These are phyloP conservation scores for Maniola jurtina DNA, from an alignment of 1,140 invertebrate species.

Conservation along the genomic window DNA sequence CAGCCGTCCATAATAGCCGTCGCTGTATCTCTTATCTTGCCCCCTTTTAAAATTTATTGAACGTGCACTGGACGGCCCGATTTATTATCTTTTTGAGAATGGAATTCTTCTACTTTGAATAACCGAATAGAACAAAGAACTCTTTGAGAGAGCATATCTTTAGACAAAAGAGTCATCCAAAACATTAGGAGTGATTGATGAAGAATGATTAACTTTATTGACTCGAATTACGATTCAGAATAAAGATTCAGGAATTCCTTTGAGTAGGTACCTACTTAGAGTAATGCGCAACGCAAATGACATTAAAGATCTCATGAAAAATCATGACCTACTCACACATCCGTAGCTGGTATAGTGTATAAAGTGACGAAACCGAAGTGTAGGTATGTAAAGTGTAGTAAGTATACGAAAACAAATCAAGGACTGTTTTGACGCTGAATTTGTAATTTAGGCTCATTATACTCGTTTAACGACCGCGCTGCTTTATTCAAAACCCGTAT, in stretches of 20 bases:
- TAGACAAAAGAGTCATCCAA: neutral
- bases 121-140: constrained; percentile 17
- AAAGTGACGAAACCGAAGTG: too few relatives aligned
- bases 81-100: constrained; percentile 56
- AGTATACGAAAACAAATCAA: constrained; percentile 32
- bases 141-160: neutral
- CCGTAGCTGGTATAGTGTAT: constrained; percentile 9
- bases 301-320: constrained; percentile 16
- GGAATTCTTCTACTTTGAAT: constrained; percentile 41
- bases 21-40: constrained; percentile 52
- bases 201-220: neutral
- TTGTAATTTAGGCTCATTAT: constrained; percentile 30
- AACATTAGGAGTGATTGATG: neutral
- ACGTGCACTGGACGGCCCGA: constrained; percentile 45
- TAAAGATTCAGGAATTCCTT: neutral
- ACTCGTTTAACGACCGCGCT: constrained; percentile 26
- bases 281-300: neutral
- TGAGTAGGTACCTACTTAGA: neutral
- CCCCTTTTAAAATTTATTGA: constrained; percentile 61
- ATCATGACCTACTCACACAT: constrained; percentile 13
- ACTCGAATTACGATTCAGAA: neutral
- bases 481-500: constrained; percentile 39
- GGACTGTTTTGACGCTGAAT: constrained; percentile 27
- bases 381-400: too few relatives aligned
- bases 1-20: constrained; percentile 49